phyloP scores from a whole-genome alignment of 2,888 invertebrate species.

The Polyploca ridens region DNA sequence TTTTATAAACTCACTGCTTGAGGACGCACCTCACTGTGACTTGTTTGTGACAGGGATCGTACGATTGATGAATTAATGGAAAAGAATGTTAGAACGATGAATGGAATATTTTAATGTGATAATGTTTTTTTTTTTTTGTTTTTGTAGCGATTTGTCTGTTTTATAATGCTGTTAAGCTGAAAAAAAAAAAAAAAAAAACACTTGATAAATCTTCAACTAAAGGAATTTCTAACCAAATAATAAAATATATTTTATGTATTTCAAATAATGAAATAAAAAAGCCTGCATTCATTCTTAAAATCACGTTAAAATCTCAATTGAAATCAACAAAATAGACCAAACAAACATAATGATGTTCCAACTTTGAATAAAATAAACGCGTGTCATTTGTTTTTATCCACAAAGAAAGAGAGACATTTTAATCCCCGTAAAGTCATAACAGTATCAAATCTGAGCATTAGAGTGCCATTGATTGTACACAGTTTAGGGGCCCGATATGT shows the following conservation, averaged over 20 bases:
- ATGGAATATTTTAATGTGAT: too few relatives aligned
- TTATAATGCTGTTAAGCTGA: too few relatives aligned
- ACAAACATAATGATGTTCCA: not conserved
- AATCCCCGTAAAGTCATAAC: slow-evolving; percentile 11
- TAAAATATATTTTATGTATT: not conserved
- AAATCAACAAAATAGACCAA: not conserved
- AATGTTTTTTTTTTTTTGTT: too few relatives aligned
- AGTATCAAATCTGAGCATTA: slow-evolving; percentile 10
- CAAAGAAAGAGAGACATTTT: slow-evolving; percentile 3
- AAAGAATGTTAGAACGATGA: too few relatives aligned
- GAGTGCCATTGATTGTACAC: slow-evolving; percentile 9
- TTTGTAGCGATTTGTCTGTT: too few relatives aligned
- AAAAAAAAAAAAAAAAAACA: too few relatives aligned
- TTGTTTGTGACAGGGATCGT: too few relatives aligned
- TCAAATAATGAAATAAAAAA: too few relatives aligned
- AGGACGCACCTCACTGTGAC: too few relatives aligned
- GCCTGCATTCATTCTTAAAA: not conserved
- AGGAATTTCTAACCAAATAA: not conserved
- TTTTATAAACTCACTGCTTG: too few relatives aligned
- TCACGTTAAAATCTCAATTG: not conserved
- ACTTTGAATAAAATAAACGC: not conserved
- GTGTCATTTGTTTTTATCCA: not conserved
- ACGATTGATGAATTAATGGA: too few relatives aligned
- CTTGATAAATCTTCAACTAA: not conserved
- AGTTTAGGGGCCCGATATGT: slow-evolving; percentile 21